Conservation (phyloP, 2,888 invertebrate genomes). For the Subacronicta megacephala region DNA sequence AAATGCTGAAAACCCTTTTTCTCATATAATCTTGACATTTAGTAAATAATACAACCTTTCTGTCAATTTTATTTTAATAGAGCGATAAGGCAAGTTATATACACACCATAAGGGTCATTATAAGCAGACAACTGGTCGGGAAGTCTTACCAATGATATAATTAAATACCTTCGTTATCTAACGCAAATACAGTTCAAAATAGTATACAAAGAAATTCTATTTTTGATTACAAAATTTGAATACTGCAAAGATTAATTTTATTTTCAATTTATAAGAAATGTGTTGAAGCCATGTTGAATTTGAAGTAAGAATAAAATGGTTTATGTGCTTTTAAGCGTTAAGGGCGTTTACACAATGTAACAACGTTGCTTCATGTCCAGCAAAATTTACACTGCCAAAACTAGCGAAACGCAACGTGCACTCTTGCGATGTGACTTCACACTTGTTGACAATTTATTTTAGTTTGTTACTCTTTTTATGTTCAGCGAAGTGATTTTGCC, state of each 20-base stretch:
- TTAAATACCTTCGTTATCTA: background rate
- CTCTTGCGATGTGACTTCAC: too few relatives aligned
- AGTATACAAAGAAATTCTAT: background rate
- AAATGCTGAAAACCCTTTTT: slow-evolving; percentile 13
- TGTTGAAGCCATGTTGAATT: too few relatives aligned
- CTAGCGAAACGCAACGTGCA: too few relatives aligned
- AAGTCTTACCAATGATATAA: too few relatives aligned
- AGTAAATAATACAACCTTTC: background rate
- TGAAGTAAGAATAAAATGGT: too few relatives aligned
- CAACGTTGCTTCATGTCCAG: too few relatives aligned
- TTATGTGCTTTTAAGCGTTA: background rate
- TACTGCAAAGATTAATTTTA: background rate
- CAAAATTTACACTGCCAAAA: too few relatives aligned
- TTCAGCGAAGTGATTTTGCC: too few relatives aligned
- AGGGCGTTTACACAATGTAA: background rate
- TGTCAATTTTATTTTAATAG: background rate
- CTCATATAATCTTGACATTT: background rate
- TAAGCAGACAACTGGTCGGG: background rate
- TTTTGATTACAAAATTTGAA: background rate
- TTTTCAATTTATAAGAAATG: too few relatives aligned
- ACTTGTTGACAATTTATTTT: too few relatives aligned
- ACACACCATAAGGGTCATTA: background rate
- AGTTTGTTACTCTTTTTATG: too few relatives aligned
- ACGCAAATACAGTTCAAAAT: background rate
- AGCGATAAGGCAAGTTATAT: background rate